Percentiles rank a stretch among this genome's conserved stretches.
These are phyloP conservation scores for Aphelenchoides besseyi DNA, from an alignment of 1,140 invertebrate genomes.

Conservation along the genomic window DNA sequence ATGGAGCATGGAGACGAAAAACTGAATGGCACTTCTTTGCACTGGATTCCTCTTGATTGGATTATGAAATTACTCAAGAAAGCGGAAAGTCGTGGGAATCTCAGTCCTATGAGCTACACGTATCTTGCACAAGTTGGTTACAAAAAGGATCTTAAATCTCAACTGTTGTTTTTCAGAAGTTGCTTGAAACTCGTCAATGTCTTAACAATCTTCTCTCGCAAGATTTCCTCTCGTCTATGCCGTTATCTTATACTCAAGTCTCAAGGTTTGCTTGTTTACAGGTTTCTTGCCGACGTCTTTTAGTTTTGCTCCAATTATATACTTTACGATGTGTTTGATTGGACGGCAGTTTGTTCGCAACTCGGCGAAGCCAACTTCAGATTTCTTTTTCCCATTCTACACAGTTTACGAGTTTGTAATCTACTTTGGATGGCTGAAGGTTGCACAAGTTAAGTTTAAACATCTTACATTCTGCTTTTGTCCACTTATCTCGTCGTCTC, in stretches of 20 bases:
- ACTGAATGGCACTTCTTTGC: conserved; percentile 4
- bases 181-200: neutral
- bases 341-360: neutral
- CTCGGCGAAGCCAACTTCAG: neutral
- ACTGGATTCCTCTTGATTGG: conserved; percentile 20
- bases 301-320: neutral
- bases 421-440: conserved; percentile 2
- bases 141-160: neutral
- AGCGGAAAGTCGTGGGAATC: conserved; percentile 9
- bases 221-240: neutral
- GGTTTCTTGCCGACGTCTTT: neutral
- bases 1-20: neutral
- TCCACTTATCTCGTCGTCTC: no score
- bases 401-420: neutral
- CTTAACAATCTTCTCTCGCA: neutral
- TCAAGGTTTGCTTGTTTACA: neutral
- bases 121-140: neutral
- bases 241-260: neutral
- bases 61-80: conserved; percentile 21
- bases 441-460: neutral
- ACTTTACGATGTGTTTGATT: neutral
- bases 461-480: neutral
- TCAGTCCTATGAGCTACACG: neutral
- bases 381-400: neutral
- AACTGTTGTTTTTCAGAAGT: neutral